These are phyloP conservation scores for Taeniopygia guttata DNA, from an alignment of 2,797 vertebrate genomes.

Conservation along the genomic window DNA sequence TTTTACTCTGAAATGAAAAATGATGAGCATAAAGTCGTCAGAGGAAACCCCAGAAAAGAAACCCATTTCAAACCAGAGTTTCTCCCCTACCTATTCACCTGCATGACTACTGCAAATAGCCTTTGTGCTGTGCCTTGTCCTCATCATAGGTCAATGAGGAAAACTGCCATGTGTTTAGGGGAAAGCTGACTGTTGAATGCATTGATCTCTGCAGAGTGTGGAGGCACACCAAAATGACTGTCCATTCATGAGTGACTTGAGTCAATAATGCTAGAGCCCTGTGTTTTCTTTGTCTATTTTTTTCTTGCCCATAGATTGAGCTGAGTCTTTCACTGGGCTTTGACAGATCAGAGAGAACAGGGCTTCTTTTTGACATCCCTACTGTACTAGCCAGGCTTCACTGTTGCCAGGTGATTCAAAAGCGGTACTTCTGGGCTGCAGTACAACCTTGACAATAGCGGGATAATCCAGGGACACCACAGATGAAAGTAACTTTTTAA, in stretches of 20 bases:
- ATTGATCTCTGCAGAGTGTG: not conserved
- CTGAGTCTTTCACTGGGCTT: not conserved
- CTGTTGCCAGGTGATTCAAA: not conserved
- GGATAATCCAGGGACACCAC: not conserved
- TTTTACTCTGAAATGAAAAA: constrained; percentile 29
- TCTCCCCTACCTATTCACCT: not conserved
- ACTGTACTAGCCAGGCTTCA: not conserved
- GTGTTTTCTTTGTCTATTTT: not conserved
- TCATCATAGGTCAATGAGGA: not conserved
- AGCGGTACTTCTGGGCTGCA: not conserved
- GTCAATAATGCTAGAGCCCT: not conserved
- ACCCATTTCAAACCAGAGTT: not conserved
- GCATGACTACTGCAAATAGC: not conserved
- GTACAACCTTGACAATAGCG: not conserved
- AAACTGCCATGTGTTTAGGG: not conserved
- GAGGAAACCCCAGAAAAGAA: constrained; percentile 35
- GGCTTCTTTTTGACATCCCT: not conserved
- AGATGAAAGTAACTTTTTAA: not conserved
- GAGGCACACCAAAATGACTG: not conserved
- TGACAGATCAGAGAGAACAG: not conserved
- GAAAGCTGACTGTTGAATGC: not conserved
- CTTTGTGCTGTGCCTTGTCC: not conserved
- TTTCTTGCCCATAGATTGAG: not conserved
- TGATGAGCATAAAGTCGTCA: constrained; percentile 27
- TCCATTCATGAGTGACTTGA: constrained; percentile 4